phyloP scores from a whole-genome alignment of 1,140 invertebrate species.

The Protaetia brevitarsis region DNA sequence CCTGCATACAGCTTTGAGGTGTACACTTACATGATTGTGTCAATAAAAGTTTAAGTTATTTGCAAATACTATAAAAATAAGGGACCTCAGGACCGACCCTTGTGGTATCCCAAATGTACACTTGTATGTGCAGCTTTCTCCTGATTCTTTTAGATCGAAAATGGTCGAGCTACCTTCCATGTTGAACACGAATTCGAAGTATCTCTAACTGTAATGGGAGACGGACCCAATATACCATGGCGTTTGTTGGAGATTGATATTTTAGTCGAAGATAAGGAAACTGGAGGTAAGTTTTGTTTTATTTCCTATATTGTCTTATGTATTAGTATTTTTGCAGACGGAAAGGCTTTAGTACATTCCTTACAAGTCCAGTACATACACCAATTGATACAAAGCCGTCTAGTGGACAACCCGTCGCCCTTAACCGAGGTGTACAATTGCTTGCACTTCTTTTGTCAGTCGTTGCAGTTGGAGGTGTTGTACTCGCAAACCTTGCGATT shows the following conservation, averaged over 20 bases:
- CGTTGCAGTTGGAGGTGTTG: slow-evolving; percentile 90
- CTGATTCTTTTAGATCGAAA: slow-evolving; percentile 76
- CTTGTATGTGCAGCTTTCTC: too few relatives aligned
- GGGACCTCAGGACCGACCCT: too few relatives aligned
- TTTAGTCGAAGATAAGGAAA: slow-evolving; percentile 94
- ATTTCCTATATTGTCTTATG: background rate
- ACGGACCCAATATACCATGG: slow-evolving; percentile 90
- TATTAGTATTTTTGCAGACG: slow-evolving; percentile 64
- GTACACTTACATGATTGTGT: too few relatives aligned
- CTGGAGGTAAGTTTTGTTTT: slow-evolving; percentile 64
- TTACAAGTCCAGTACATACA: slow-evolving; percentile 91
- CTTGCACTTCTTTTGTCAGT: slow-evolving; percentile 92
- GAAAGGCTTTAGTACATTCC: slow-evolving; percentile 89
- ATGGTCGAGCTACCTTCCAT: slow-evolving; percentile 90
- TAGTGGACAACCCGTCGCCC: slow-evolving; percentile 80
- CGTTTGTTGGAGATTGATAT: slow-evolving; percentile 91
- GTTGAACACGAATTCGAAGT: slow-evolving; percentile 97
- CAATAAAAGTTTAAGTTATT: too few relatives aligned
- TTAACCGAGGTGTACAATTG: slow-evolving; percentile 82
- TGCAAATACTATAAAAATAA: too few relatives aligned
- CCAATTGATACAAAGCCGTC: slow-evolving; percentile 81
- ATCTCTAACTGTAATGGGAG: slow-evolving; percentile 95
- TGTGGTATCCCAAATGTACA: too few relatives aligned
- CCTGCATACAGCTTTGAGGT: too few relatives aligned
- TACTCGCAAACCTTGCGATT: slow-evolving; percentile 90